These are phyloP conservation scores for Porites australiensis DNA, from an alignment of 64 coral and sea anemone species.

Conservation along the genomic window DNA sequence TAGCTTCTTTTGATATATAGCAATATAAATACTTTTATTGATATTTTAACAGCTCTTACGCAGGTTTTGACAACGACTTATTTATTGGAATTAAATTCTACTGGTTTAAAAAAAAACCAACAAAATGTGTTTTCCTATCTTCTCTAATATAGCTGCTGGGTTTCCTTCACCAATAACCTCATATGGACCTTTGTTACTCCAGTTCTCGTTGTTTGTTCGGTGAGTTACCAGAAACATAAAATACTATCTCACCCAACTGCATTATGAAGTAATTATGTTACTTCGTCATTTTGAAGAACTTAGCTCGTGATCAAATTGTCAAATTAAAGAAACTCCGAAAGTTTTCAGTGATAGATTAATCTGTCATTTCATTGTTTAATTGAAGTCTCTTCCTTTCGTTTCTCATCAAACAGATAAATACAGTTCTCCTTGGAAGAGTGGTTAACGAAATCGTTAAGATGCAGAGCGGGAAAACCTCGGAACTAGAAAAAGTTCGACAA, in stretches of 20 bases:
- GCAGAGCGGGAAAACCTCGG: conserved; percentile 37
- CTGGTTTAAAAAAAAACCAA: no score
- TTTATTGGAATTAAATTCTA: no score
- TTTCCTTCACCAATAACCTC: conserved; percentile 48
- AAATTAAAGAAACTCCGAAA: no score
- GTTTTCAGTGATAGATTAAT: not conserved
- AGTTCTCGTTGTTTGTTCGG: conserved; percentile 44
- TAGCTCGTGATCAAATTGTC: no score
- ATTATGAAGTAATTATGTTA: no score
- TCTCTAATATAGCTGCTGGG: conserved; percentile 36
- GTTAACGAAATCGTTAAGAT: conserved; percentile 57
- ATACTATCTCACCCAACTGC: no score
- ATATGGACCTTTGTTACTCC: conserved; percentile 65
- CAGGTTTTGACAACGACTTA: not conserved
- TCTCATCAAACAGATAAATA: conserved; percentile 42
- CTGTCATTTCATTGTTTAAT: no score
- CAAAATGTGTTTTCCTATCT: not conserved
- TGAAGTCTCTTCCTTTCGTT: not conserved
- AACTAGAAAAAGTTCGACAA: conserved; percentile 5
- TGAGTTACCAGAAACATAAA: not conserved
- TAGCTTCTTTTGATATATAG: no score
- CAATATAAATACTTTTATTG: no score
- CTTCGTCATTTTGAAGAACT: no score
- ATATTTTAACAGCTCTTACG: not conserved
- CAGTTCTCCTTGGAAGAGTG: conserved; percentile 28